Evolutionary conservation across 2,888 invertebrate species (phyloP).

Genomic region (Drosophila colorata): DNA sequence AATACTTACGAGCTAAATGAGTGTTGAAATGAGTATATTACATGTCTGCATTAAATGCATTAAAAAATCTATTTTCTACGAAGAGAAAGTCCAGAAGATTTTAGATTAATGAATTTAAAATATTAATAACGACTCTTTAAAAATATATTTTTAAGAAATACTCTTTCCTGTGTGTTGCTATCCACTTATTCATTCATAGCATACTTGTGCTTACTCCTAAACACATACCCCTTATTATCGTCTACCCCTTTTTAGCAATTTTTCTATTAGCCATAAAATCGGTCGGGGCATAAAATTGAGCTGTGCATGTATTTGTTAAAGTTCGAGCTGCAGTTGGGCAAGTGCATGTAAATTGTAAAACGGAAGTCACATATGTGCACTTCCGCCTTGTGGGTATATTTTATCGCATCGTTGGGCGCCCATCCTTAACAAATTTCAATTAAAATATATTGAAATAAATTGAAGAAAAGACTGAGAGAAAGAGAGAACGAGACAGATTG

Average conservation of each 20-base stretch:
- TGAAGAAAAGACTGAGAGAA: conserved; percentile 37
- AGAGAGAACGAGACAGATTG: conserved; percentile 1
- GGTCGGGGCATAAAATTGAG: conserved; percentile 36
- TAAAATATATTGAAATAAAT: conserved; percentile 79
- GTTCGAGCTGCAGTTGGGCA: conserved; percentile 26
- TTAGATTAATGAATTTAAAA: background rate
- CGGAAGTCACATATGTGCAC: conserved; percentile 73
- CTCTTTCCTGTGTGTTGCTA: background rate
- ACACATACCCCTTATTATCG: background rate
- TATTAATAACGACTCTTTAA: background rate
- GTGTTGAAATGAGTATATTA: conserved; percentile 3
- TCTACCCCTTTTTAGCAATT: conserved; percentile 12
- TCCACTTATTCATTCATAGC: conserved; percentile 1
- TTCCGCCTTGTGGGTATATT: conserved; percentile 58
- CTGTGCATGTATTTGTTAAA: conserved; percentile 8
- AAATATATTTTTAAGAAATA: background rate
- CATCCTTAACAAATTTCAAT: conserved; percentile 73
- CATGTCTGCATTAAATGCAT: conserved; percentile 4
- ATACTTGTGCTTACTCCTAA: background rate
- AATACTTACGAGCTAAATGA: conserved; percentile 6
- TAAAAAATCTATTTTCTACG: conserved; percentile 1
- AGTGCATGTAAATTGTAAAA: conserved; percentile 55
- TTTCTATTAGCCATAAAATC: conserved; percentile 25
- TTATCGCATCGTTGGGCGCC: conserved; percentile 35
- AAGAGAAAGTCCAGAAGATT: conserved; percentile 20